Percentiles rank a stretch among this genome's conserved stretches.
Evolutionary conservation across 2,113 vertebrate species (phyloP).

Genomic region (Marmota monax): DNA sequence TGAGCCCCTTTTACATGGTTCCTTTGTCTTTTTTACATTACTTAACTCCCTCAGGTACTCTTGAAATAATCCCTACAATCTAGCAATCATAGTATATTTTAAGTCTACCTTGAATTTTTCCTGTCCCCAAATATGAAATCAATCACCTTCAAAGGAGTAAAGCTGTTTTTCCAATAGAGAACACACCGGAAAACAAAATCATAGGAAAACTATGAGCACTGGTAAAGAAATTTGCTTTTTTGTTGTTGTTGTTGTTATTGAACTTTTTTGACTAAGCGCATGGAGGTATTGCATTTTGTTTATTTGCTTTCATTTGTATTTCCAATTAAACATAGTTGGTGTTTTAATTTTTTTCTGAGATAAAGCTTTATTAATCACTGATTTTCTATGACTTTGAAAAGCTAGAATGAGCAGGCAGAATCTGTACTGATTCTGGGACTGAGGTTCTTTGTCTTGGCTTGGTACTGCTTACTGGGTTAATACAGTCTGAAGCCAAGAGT

Average conservation of each 20-base stretch:
- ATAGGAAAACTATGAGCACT: background rate
- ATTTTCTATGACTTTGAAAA: background rate
- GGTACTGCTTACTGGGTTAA: background rate
- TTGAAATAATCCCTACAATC: background rate
- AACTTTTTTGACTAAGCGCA: background rate
- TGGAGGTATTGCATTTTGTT: background rate
- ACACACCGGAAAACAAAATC: conserved; percentile 32
- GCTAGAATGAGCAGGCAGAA: background rate
- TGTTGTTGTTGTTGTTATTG: background rate
- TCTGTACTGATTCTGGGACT: background rate
- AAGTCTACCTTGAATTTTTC: background rate
- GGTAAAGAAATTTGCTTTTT: background rate
- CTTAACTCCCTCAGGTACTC: background rate
- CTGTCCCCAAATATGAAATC: background rate
- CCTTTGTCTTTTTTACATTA: conserved; percentile 21
- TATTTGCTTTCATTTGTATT: conserved; percentile 4
- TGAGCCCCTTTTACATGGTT: background rate
- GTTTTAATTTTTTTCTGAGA: background rate
- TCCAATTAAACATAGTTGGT: background rate
- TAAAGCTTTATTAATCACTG: background rate
- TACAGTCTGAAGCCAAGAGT: background rate
- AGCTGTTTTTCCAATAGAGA: background rate
- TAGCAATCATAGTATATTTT: background rate
- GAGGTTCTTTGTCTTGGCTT: background rate
- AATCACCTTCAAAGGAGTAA: background rate